A percentile compares a stretch with the other conserved stretches of the same genome.
Conservation (phyloP, 2,797 vertebrate genomes). For the Avahi laniger region DNA sequence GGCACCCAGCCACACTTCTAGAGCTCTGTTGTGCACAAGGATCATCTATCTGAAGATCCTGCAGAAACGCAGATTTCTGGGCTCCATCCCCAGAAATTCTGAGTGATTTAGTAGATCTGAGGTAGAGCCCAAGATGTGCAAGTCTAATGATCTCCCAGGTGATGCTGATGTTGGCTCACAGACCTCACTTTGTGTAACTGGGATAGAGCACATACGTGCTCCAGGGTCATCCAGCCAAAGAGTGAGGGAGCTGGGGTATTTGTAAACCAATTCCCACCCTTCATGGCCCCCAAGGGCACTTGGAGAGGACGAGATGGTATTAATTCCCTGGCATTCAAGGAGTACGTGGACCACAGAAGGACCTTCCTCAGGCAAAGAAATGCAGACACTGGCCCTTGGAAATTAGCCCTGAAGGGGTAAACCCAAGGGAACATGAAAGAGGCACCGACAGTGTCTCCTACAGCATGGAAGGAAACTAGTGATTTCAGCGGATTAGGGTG, state of each 20-base stretch:
- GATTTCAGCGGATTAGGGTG: neutral
- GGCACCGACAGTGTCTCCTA: neutral
- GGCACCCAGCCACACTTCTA: fast-evolving
- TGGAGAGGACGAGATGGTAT: neutral
- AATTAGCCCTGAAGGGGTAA: neutral
- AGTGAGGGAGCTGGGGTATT: neutral
- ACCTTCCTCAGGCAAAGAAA: neutral
- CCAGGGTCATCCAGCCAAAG: neutral
- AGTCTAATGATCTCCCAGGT: neutral
- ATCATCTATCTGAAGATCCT: neutral
- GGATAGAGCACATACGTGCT: neutral
- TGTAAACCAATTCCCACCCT: neutral
- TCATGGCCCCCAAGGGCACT: neutral
- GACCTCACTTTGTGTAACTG: neutral
- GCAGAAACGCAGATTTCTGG: neutral
- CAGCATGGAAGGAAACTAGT: neutral
- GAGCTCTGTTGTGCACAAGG: neutral
- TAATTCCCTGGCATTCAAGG: neutral
- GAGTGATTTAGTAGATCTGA: neutral
- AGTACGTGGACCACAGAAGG: neutral
- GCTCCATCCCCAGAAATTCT: neutral
- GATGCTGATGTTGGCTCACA: neutral
- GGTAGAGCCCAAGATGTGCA: neutral
- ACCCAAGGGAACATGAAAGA: neutral
- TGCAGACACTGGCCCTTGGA: neutral